A percentile compares a stretch with the other conserved stretches of the same genome.
Conservation (phyloP, 2,888 invertebrate genomes). For the Rotaria sp. region DNA sequence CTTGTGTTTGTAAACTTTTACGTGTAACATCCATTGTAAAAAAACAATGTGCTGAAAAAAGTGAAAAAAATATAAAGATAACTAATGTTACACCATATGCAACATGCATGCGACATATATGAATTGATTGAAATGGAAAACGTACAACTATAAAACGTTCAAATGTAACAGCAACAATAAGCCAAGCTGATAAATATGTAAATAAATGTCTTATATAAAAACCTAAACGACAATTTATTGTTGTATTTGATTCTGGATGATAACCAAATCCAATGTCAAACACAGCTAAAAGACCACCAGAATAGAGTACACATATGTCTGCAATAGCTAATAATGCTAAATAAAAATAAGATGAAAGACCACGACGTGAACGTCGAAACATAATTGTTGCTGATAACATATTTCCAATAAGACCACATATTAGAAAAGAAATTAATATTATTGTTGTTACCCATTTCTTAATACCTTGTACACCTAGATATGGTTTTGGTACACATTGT, state of each 20-base stretch:
- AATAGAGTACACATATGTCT: neutral
- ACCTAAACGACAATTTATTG: neutral
- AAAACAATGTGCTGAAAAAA: neutral
- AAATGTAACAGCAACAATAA: conserved; percentile 38
- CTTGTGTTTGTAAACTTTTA: neutral
- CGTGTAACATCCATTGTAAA: neutral
- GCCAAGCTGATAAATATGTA: conserved; percentile 32
- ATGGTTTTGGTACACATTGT: neutral
- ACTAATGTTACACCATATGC: neutral
- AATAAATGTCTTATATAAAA: neutral
- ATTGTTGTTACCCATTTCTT: neutral
- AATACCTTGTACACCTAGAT: neutral
- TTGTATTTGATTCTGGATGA: neutral
- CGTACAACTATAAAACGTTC: conserved; percentile 37
- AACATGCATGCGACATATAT: neutral
- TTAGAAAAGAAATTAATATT: neutral
- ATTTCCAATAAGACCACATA: conserved; percentile 35
- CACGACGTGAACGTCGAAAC: conserved; percentile 31
- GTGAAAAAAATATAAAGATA: neutral
- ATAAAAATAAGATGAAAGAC: conserved; percentile 36
- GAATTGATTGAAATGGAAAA: conserved; percentile 34
- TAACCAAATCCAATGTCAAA: neutral
- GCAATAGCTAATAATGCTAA: conserved; percentile 31
- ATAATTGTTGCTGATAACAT: conserved; percentile 31
- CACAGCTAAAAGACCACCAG: neutral